Base-by-base conservation (phyloP, 2,113 vertebrate genomes). In the Nannobrachium achirus region DNA sequence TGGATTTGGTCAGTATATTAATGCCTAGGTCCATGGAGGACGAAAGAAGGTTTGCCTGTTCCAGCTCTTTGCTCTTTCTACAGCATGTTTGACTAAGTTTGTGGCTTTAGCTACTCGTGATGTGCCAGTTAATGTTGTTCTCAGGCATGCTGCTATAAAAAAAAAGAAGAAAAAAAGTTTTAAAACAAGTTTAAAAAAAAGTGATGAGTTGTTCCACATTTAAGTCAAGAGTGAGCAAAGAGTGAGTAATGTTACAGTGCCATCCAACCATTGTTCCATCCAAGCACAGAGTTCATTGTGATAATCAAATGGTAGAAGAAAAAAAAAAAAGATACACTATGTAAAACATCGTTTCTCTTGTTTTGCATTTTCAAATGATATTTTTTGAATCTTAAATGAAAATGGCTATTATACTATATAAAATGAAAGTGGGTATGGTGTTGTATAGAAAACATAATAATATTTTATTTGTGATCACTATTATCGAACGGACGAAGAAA, bases 371-470 rank as follows among this genome's bases (percentile, higher is more conserved):
- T 15, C 71, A 63, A 71, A 86, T 80, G 69, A 73, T 87, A 89
- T 89, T 89, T n/a, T 91, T 91, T 81, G 52, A 83, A 79, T 76
- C 69, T 71, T 25, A 67, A 73, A 77, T 66, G 62, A 86, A 83
- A 73, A 71, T 71, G 72, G 79, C 65, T 67, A 58, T 69, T 73
- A 69, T 78, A 56, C 61, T 75, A 73, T 84, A 60, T 78, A 74
- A n/a, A 39, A 68, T 66, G 52, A 68, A 71, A 82, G 72, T 86
- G 63, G 19, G 76, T 81, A 74, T 81, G 74, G 56, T 86, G 82
- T 83, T 89, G 56, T 81, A 85, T 86, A 83, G 75, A 80, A 76
- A 71, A 62, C 15, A 65, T 68, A 52, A 66, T 79, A 63, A 67
- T 75, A 74, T 82, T 79, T 84, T 72, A 84, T 82, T 16, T 79